A percentile compares a stretch with the other conserved stretches of the same genome.
These are phyloP conservation scores for Apis mellifera DNA, from an alignment of 1,140 invertebrate species.

Conservation along the genomic window DNA sequence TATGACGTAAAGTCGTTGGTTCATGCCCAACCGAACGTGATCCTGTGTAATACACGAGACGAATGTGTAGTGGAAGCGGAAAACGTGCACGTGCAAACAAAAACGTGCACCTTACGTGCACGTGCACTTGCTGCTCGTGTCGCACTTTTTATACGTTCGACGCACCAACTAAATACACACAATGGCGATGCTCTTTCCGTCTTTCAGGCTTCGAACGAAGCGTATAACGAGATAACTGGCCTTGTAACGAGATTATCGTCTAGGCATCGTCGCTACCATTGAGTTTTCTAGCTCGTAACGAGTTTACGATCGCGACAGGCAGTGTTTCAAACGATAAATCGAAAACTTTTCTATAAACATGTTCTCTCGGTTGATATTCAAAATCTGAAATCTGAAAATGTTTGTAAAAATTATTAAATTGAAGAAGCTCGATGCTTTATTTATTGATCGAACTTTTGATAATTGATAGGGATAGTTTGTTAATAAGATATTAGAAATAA, in stretches of 20 bases:
- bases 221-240: slow-evolving; percentile 55
- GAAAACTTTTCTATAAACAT: not conserved
- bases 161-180: not conserved
- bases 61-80: not conserved
- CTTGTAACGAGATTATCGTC: slow-evolving; percentile 59
- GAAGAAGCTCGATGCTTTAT: too few species aligned
- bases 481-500: too few species aligned
- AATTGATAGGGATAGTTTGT: too few species aligned
- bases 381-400: too few species aligned
- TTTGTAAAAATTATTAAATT: too few species aligned
- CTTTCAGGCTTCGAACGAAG: slow-evolving; percentile 22
- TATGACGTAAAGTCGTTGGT: not conserved
- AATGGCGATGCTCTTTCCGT: not conserved
- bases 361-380: not conserved
- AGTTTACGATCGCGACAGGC: not conserved
- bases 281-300: slow-evolving; percentile 20
- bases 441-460: too few species aligned
- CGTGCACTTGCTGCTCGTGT: not conserved
- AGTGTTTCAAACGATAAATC: not conserved
- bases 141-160: not conserved
- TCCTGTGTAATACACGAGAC: not conserved
- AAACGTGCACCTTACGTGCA: not conserved
- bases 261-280: not conserved
- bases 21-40: not conserved
- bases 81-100: not conserved